Percentiles rank a stretch among this genome's conserved stretches.
phyloP scores from a whole-genome alignment of 2,113 vertebrate genomes.

The Elachura formosa region DNA sequence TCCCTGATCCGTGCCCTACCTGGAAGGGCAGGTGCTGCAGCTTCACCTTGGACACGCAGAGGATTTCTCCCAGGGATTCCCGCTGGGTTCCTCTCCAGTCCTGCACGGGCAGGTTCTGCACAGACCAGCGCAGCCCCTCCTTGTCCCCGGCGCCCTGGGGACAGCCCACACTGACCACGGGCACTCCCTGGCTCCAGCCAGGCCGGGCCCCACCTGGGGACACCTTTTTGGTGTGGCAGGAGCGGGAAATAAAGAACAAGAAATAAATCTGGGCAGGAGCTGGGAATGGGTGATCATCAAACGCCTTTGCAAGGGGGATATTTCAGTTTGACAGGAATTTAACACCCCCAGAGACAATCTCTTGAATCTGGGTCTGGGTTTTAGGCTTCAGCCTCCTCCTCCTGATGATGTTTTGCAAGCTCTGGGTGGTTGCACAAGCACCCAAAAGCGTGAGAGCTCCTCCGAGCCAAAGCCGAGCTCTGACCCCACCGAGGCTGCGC shows the following conservation, averaged over 20 bases:
- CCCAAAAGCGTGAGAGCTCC: neutral
- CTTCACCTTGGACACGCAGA: slow-evolving; percentile 84
- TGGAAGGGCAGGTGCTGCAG: slow-evolving; percentile 92
- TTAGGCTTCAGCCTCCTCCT: neutral
- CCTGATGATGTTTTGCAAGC: neutral
- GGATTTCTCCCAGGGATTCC: slow-evolving; percentile 78
- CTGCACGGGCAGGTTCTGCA: slow-evolving; percentile 79
- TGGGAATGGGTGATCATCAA: neutral
- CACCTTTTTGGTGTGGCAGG: neutral
- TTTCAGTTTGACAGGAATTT: neutral
- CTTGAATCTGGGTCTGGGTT: neutral
- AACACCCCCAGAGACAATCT: neutral
- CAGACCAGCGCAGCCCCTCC: slow-evolving; percentile 81
- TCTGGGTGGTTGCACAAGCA: neutral
- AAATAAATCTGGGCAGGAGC: neutral
- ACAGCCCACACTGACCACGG: neutral
- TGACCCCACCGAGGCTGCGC: neutral
- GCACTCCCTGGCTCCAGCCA: neutral
- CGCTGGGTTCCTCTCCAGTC: slow-evolving; percentile 81
- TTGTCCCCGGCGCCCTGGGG: slow-evolving; percentile 40
- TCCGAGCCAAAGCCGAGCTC: neutral
- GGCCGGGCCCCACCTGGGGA: neutral
- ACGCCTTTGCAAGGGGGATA: neutral
- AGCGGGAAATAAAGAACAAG: neutral
- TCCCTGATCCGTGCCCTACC: slow-evolving; percentile 61